phyloP scores from a whole-genome alignment of 2,113 vertebrate species.

The Planiliza haematocheilus region DNA sequence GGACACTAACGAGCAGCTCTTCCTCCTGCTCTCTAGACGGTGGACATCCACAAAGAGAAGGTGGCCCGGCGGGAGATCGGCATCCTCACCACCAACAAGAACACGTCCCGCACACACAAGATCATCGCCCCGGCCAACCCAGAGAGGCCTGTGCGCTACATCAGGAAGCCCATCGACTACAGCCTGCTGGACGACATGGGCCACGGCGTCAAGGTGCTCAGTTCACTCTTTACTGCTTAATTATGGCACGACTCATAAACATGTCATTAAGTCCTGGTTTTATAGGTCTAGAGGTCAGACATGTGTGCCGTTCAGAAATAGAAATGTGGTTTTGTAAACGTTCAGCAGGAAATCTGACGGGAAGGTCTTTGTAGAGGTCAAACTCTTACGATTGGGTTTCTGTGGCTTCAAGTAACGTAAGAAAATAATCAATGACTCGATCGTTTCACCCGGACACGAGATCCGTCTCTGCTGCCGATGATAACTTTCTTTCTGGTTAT shows the following conservation, averaged over 20 bases:
- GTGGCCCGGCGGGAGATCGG: conserved; percentile 99
- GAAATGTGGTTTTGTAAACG: too few relatives aligned
- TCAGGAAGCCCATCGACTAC: conserved; percentile 98
- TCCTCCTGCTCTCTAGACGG: conserved; percentile 83
- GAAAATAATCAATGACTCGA: conserved; percentile 49
- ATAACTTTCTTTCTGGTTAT: background rate
- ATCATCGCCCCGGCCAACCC: conserved; percentile 99
- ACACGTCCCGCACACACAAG: conserved; percentile 99
- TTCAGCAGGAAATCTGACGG: background rate
- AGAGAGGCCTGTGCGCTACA: conserved; percentile 98
- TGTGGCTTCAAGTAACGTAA: conserved; percentile 29
- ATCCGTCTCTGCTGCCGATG: conserved; percentile 12
- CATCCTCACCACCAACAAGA: conserved; percentile 99
- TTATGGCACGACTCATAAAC: too few relatives aligned
- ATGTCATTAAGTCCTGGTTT: background rate
- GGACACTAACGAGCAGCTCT: too few relatives aligned
- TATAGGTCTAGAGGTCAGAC: background rate
- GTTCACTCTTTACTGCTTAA: background rate
- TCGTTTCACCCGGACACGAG: conserved; percentile 12
- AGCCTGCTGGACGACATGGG: conserved; percentile 98
- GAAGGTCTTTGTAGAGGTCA: conserved; percentile 49
- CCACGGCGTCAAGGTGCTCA: conserved; percentile 93
- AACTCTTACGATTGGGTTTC: conserved; percentile 31
- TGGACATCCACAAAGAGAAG: conserved; percentile 99
- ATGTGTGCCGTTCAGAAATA: background rate